Base-by-base conservation (phyloP, 2,113 vertebrate genomes). In the Astatotilapia flaviijosephi region DNA sequence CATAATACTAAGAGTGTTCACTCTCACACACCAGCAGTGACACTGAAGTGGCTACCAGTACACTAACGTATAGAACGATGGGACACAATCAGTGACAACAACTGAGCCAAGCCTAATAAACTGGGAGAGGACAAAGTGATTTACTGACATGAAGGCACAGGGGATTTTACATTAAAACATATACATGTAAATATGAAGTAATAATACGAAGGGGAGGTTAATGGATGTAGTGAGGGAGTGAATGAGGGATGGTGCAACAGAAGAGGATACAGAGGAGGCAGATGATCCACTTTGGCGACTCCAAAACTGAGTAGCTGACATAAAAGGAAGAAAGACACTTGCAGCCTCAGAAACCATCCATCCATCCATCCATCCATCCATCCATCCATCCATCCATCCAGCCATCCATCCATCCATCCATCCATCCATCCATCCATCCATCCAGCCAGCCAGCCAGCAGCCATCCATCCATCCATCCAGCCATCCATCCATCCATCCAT, bases 1-100 rank as follows among this genome's bases (percentile, higher is more conserved):
- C 88, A 90, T 88, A 94, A 94, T 91, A 86, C 88, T 37, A 28
- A 85, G 90, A 84, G 83, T 21, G 58, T 87, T 79, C 83, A 54
- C 83, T 77, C 26, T 77, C 15, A 51, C 45, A 51, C 83, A 77
- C 82, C 3, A 4, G 85, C 55, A 87, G 49, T 77, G 84, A 45
- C 54, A 33, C 23, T 56, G 51, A 56, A 85, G 83, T 53, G 77
- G 85, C 70, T 53, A 55, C 33, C 28, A 23, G 49, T 89, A 23
- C 75, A 53, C 79, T 82, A 77, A 77, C 7, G 2, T 51, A 37
- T 49, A 31, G 60, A 54, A 82, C 51, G 81, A 53, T 10, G 26
- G 58, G 79, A 88, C 37, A 84, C 37, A 90, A 85, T 81, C 81
- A n/a, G 75, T 28, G 54, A 85, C 79, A 68, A 77, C 65, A 17